Percentiles rank a stretch among this genome's conserved stretches.
Evolutionary conservation across 2,113 vertebrate genomes (phyloP).

Genomic region (Kryptolebias marmoratus): DNA sequence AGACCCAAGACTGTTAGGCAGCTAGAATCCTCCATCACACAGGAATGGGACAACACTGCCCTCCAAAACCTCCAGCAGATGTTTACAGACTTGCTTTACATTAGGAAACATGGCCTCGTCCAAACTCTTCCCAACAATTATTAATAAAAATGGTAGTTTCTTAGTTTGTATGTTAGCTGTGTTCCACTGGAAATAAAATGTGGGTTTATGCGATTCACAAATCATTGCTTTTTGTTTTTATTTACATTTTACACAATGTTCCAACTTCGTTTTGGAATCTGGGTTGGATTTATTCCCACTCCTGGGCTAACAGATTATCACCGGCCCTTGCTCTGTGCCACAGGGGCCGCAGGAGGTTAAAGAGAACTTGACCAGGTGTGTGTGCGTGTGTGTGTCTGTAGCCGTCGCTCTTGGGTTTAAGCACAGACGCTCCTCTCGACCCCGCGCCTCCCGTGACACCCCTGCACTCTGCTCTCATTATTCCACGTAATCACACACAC

Average conservation of each 20-base stretch:
- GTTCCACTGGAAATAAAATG: too few species aligned
- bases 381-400: constrained; percentile 30
- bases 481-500: constrained; percentile 81
- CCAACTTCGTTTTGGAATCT: background rate
- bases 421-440: constrained; percentile 56
- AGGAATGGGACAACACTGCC: too few species aligned
- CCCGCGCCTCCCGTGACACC: constrained; percentile 41
- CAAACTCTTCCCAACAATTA: too few species aligned
- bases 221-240: background rate
- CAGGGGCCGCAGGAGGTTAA: constrained; percentile 52
- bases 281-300: background rate
- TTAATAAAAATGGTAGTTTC: too few species aligned
- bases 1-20: too few species aligned
- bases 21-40: too few species aligned
- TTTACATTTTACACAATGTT: constrained; percentile 11
- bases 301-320: constrained; percentile 46
- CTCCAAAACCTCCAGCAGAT: too few species aligned
- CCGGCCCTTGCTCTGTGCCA: constrained; percentile 20
- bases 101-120: too few species aligned
- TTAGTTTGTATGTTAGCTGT: too few species aligned
- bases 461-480: constrained; percentile 79
- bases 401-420: constrained; percentile 42
- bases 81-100: too few species aligned
- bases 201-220: too few species aligned
- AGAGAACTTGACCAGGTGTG: constrained; percentile 41